Evolutionary conservation across 2,113 vertebrate species (phyloP).

Genomic region (Silurus glanis): DNA sequence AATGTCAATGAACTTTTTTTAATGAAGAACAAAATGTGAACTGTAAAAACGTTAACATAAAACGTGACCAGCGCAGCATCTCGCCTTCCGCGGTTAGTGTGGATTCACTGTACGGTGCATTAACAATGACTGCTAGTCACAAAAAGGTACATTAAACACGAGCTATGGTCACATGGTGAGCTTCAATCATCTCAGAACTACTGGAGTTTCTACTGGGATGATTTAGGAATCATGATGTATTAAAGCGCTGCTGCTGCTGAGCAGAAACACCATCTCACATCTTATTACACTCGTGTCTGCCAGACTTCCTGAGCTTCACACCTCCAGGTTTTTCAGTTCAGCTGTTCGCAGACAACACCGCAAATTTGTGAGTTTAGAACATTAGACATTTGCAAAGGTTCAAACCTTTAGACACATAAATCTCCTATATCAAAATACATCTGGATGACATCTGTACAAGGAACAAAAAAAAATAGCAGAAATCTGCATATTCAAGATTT

Average conservation of each 20-base stretch:
- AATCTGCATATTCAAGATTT: conserved; percentile 83
- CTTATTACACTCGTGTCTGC: conserved; percentile 17
- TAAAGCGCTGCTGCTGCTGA: conserved; percentile 49
- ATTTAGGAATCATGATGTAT: conserved; percentile 45
- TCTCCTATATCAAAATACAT: conserved; percentile 68
- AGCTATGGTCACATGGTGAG: conserved; percentile 51
- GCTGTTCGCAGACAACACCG: conserved; percentile 26
- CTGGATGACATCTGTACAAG: conserved; percentile 65
- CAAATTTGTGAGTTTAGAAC: conserved; percentile 44
- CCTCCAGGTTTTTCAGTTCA: conserved; percentile 29
- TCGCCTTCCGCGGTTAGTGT: conserved; percentile 40
- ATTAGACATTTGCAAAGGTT: conserved; percentile 41
- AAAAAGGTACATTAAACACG: conserved; percentile 48
- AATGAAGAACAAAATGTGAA: conserved; percentile 59
- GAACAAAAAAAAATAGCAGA: conserved; percentile 62
- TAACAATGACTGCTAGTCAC: conserved; percentile 53
- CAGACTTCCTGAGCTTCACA: conserved; percentile 60
- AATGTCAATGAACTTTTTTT: conserved; percentile 48
- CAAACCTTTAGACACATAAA: conserved; percentile 45
- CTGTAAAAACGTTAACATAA: conserved; percentile 55
- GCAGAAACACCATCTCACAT: conserved; percentile 47
- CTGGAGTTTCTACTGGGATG: conserved; percentile 38
- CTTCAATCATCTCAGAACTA: conserved; percentile 37
- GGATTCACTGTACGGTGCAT: conserved; percentile 38
- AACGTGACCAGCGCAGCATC: conserved; percentile 39